Base-by-base conservation (phyloP, 92 coral and sea anemone genomes). In the Hydrozoanthus gracilis region DNA sequence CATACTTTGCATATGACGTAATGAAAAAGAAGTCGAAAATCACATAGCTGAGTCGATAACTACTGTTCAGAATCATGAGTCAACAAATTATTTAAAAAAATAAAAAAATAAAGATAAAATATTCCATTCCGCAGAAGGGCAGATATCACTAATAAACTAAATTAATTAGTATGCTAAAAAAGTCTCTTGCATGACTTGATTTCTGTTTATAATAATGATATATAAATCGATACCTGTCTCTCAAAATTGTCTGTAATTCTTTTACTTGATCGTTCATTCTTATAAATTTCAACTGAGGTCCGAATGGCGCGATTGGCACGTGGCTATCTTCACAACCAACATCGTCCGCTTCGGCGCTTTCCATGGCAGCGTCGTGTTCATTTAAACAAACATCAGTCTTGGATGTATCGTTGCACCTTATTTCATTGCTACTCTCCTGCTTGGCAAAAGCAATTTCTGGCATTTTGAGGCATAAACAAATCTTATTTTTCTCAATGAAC, bases 201-300 rank as follows among this genome's bases (percentile, higher is more conserved):
- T 6, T 61, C 44, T 56, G 4, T 5, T 46, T 15, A 2, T 60
- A 51, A 39, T 7, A 68, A 50, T 39, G 64, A 1, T 8, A 5
- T 50, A 17, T 45, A 17, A 52, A 69, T 72, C 17, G 4, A 80
- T 84, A 95, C 99, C 86, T 94, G 90, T 97, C 98, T 76, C 99
- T 88, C 50, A 97, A 61, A 64, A 95, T 92, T 3, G 99, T 97
- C 88, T 97, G 99, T 20, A 97, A 87, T 80, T 97, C 99, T 44
- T 94, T 91, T 44, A 97, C 96, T 88, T 97, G 99, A 58, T 92
- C 95, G 50, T 97, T 97, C 86, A 97, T 93, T 79, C 92, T 88
- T 83, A 97, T 97, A 4, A 94, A 18, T 79, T 92, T 95, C 51
- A 97, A 78, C 55, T 92, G 93, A 1, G 94, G 92, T 9, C 99